A percentile compares a stretch with the other conserved stretches of the same genome.
Evolutionary conservation across 2,888 invertebrate species (phyloP).

Genomic region (Apodemia zela): DNA sequence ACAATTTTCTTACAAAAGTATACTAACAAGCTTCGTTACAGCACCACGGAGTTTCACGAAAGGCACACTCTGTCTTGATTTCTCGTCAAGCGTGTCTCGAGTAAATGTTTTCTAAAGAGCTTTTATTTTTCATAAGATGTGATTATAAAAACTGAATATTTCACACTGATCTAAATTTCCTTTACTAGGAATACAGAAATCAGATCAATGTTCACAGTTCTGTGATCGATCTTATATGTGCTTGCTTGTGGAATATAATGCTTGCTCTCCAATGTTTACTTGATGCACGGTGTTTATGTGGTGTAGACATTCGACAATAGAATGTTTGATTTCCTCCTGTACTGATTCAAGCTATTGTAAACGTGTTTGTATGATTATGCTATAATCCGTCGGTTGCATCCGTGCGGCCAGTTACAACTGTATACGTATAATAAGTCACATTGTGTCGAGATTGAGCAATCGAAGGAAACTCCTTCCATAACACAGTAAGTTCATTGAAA

Average conservation of each 20-base stretch:
- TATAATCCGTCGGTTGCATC: conserved; percentile 41
- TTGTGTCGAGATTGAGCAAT: neutral
- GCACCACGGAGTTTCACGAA: conserved; percentile 52
- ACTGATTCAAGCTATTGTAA: conserved; percentile 55
- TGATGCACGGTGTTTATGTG: conserved; percentile 42
- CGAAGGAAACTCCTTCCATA: neutral
- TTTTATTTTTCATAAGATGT: conserved; percentile 16
- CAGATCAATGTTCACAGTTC: conserved; percentile 33
- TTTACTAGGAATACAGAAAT: conserved; percentile 5
- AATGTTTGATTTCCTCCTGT: conserved; percentile 56
- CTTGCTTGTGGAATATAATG: conserved; percentile 22
- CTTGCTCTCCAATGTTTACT: conserved; percentile 37
- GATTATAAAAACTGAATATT: conserved; percentile 3
- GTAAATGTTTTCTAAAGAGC: conserved; percentile 45
- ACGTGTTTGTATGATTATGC: conserved; percentile 36
- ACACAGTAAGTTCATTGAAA: neutral
- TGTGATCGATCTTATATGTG: conserved; percentile 42
- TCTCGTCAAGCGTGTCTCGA: conserved; percentile 34
- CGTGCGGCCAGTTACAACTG: conserved; percentile 31
- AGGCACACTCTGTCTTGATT: conserved; percentile 40
- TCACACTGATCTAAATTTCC: neutral
- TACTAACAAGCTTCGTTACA: conserved; percentile 75
- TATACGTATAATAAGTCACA: conserved; percentile 4
- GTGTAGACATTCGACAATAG: conserved; percentile 50
- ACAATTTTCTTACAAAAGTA: conserved; percentile 67